Evolutionary conservation across 2,888 invertebrate genomes (phyloP).

Genomic region (Myopa testacea): DNA sequence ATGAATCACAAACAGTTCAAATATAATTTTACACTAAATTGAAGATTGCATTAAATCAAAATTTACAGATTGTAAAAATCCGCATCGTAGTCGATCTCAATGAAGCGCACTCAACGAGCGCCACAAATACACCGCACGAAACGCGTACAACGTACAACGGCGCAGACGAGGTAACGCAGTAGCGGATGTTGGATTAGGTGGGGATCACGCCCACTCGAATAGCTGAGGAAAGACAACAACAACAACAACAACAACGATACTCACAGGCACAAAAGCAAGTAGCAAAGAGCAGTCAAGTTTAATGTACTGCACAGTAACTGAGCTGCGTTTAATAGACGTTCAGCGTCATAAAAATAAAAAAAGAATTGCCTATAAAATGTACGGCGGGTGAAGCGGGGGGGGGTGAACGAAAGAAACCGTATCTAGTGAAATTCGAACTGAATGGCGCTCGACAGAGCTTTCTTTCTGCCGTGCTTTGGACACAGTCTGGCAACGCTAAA

Average conservation of each 20-base stretch:
- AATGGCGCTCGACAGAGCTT: neutral
- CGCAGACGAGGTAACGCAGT: neutral
- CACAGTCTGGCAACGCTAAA: constrained; percentile 14
- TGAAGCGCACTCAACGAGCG: constrained; percentile 28
- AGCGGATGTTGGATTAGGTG: constrained; percentile 19
- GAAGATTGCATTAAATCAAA: constrained; percentile 35
- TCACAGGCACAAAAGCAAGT: neutral
- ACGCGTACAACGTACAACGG: neutral
- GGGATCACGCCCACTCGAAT: constrained; percentile 16
- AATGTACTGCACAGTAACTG: constrained; percentile 33
- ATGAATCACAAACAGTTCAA: constrained; percentile 28
- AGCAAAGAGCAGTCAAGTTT: constrained; percentile 27
- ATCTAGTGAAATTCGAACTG: constrained; percentile 1
- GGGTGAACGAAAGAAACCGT: neutral
- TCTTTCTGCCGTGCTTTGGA: neutral
- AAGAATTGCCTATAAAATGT: constrained; percentile 29
- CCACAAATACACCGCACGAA: neutral
- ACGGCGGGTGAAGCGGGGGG: neutral
- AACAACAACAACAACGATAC: neutral
- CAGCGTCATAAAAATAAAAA: constrained; percentile 16
- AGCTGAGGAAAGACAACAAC: neutral
- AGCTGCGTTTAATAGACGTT: constrained; percentile 34
- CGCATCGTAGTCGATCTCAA: constrained; percentile 13
- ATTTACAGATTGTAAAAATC: constrained; percentile 39
- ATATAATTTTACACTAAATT: constrained; percentile 37